Evolutionary conservation across 2,797 vertebrate species (phyloP), one percentile per base, ranked within the genome.

Genomic region (Poecilia picta): DNA sequence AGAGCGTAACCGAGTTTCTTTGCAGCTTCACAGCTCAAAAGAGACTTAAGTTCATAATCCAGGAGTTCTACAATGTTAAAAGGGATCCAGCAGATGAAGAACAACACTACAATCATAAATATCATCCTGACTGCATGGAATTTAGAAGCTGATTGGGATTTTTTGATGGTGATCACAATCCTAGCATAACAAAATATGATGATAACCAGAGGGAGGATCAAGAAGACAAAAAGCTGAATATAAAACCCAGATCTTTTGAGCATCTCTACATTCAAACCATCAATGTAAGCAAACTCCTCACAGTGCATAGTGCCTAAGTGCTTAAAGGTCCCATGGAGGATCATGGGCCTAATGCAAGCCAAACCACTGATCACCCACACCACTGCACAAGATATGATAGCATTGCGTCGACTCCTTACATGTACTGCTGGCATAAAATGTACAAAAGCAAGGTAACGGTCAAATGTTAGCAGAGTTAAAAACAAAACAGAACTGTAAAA

Each of bases 401-500:
- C 96, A 0, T 96, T 96, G 0, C 66, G 31, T 28, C 16, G 87
- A 31, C 72, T 90, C 64, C 96, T 93, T 31, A 92, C 18, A 1
- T 73, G 90, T 0, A 75, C 28, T 0, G 90, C 84, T 0, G 59
- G 41, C 49, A 96, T 25, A 0, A 94, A 90, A 77, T 96, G 94
- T 0, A 96, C 95, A 3, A 96, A 93, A 1, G 95, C 94, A 59
- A 96, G 88, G 88, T 96, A 95, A 2, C 95, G 91, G 81, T 96
- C 96, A 3, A 96, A 93, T 36, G 95, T 95, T 88, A 97, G 82
- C 20, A 97, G 92, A 3, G 95, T 93, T 5, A 97, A 85, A 74
- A 96, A 96, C 62, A 97, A 89, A 16, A 96, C 93, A 0, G 96
- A 96, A 59, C 95, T 96, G 91, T 95, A 95, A 84, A 96, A 92